These are phyloP conservation scores for Drosophila arawakana DNA, from an alignment of 1,140 invertebrate genomes.

Conservation along the genomic window DNA sequence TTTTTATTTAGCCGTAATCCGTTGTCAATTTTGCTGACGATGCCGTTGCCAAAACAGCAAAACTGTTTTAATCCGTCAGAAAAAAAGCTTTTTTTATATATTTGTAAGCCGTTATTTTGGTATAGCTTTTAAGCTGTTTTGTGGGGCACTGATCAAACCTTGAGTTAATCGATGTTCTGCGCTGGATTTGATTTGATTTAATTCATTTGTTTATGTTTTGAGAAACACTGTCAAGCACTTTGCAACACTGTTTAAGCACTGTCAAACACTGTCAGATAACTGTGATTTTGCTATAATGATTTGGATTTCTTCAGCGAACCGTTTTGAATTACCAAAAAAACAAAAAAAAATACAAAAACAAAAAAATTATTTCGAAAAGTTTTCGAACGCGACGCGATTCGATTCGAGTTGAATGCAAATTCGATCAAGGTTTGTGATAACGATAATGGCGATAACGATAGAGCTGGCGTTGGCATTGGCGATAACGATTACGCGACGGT, in stretches of 20 bases:
- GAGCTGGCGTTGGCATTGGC: too few species aligned
- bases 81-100: background rate
- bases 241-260: constrained; percentile 7
- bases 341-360: constrained; percentile 4
- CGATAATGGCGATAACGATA: too few species aligned
- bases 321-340: background rate
- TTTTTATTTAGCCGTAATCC: constrained; percentile 14
- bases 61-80: background rate
- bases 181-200: constrained; percentile 1
- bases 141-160: background rate
- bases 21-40: background rate
- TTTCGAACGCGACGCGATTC: too few species aligned
- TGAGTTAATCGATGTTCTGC: background rate
- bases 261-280: constrained; percentile 17
- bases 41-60: constrained; percentile 17
- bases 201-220: background rate
- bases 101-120: background rate
- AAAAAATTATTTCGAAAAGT: background rate
- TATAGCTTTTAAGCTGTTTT: background rate
- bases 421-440: too few species aligned
- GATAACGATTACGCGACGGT: background rate
- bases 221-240: background rate
- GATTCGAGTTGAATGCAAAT: too few species aligned
- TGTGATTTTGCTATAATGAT: background rate
- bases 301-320: too few species aligned